Evolutionary conservation across 2,888 invertebrate genomes (phyloP).

Genomic region (Drosophila nigricruria): DNA sequence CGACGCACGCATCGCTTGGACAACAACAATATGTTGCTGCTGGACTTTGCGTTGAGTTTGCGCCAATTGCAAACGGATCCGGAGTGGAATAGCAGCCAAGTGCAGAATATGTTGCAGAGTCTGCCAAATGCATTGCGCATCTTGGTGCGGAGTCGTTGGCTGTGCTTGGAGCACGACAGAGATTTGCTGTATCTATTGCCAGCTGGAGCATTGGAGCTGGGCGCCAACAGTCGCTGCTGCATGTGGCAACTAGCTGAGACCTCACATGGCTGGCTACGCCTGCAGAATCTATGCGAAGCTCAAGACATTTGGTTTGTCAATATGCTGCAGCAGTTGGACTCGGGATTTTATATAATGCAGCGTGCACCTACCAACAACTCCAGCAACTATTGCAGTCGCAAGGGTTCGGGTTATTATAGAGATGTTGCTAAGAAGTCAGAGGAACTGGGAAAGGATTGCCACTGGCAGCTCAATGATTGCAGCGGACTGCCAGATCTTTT

Average conservation of each 20-base stretch:
- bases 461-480: conserved; percentile 68
- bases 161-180: conserved; percentile 61
- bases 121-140: conserved; percentile 46
- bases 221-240: conserved; percentile 56
- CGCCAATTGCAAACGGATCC: conserved; percentile 19
- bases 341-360: conserved; percentile 17
- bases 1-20: conserved; percentile 25
- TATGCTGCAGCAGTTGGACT: conserved; percentile 4
- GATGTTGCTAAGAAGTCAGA: too few species aligned
- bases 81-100: conserved; percentile 19
- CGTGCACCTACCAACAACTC: conserved; percentile 9
- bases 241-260: conserved; percentile 45
- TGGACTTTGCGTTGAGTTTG: conserved; percentile 61
- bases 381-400: conserved; percentile 33
- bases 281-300: conserved; percentile 46
- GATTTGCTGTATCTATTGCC: conserved; percentile 40
- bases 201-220: conserved; percentile 30
- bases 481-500: conserved; percentile 34
- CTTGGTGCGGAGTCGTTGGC: conserved; percentile 43
- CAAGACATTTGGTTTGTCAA: conserved; percentile 40
- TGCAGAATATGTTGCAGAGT: conserved; percentile 70
- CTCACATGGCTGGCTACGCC: conserved; percentile 16
- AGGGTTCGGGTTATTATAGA: conserved; percentile 21
- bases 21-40: conserved; percentile 22
- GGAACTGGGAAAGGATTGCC: conserved; percentile 21